These are phyloP conservation scores for Orchestes rusci DNA, from an alignment of 2,888 invertebrate genomes.

Conservation along the genomic window DNA sequence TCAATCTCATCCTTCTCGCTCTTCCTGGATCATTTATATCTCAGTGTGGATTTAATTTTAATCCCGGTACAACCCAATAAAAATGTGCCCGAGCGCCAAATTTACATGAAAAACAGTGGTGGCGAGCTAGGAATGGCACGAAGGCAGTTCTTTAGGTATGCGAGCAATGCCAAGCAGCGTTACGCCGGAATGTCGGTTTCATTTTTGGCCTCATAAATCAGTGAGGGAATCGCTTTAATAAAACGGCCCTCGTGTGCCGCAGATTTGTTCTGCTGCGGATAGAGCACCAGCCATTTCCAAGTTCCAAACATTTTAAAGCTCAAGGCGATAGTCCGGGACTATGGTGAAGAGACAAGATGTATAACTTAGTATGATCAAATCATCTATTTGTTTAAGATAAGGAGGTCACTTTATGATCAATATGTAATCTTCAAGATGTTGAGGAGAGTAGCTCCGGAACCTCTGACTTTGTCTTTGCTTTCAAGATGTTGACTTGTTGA, in stretches of 20 bases:
- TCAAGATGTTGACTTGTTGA: too few species aligned
- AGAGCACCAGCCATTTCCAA: slow-evolving; percentile 31
- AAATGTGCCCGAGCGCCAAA: slow-evolving; percentile 21
- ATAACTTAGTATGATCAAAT: too few species aligned
- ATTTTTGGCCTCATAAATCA: slow-evolving; percentile 44
- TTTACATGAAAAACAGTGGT: slow-evolving; percentile 27
- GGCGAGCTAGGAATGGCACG: slow-evolving; percentile 16
- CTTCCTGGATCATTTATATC: slow-evolving; percentile 17
- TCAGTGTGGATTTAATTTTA: slow-evolving; percentile 19
- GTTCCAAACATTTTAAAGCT: slow-evolving; percentile 23
- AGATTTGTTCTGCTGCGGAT: slow-evolving; percentile 33
- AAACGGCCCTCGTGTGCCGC: slow-evolving; percentile 35
- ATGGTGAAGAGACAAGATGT: too few species aligned
- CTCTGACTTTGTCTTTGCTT: too few species aligned
- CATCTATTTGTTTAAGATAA: too few species aligned
- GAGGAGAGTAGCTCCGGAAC: too few species aligned
- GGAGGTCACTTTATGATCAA: too few species aligned
- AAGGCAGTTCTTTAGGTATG: slow-evolving; percentile 42
- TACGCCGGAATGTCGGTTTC: slow-evolving; percentile 42
- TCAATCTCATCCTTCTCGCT: too few species aligned
- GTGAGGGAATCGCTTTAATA: slow-evolving; percentile 42
- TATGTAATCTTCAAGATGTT: too few species aligned
- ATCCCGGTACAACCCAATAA: slow-evolving; percentile 25
- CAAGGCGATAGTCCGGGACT: slow-evolving; percentile 11
- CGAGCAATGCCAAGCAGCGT: slow-evolving; percentile 41